Conservation (phyloP, 2,888 invertebrate genomes). For the Muschampia plurimacula region DNA sequence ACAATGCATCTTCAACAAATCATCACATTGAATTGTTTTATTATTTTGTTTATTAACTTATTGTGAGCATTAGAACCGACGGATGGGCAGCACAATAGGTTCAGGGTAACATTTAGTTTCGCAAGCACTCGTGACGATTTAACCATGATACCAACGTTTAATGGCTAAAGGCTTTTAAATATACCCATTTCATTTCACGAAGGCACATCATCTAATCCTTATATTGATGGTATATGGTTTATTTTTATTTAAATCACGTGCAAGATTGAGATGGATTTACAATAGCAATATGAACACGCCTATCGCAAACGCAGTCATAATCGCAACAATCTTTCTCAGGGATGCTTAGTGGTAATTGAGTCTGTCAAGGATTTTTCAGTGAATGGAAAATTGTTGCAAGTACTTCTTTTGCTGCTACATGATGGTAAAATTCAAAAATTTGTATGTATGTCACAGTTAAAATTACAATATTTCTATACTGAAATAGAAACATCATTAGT, state of each 20-base stretch:
- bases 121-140: conserved; percentile 68
- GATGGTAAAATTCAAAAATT: no score
- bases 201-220: not conserved
- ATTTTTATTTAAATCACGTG: conserved; percentile 7
- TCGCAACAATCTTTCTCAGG: conserved; percentile 75
- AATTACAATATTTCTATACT: not conserved
- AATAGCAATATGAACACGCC: conserved; percentile 76
- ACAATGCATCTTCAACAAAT: conserved; percentile 34
- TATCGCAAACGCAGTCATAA: conserved; percentile 64
- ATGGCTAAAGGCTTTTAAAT: conserved; percentile 74
- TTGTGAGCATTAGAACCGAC: conserved; percentile 39
- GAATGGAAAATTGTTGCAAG: conserved; percentile 6
- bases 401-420: not conserved
- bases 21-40: conserved; percentile 33
- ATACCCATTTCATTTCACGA: conserved; percentile 16
- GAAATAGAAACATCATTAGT: not conserved
- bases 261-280: conserved; percentile 9
- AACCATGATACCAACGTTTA: conserved; percentile 61
- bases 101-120: conserved; percentile 45
- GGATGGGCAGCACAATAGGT: conserved; percentile 44
- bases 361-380: conserved; percentile 61
- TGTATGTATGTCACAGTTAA: not conserved
- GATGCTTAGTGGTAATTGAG: conserved; percentile 59
- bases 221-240: not conserved
- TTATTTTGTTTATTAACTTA: conserved; percentile 40